These are phyloP conservation scores for Pasiphila rectangulata DNA, from an alignment of 2,888 invertebrate genomes.

Conservation along the genomic window DNA sequence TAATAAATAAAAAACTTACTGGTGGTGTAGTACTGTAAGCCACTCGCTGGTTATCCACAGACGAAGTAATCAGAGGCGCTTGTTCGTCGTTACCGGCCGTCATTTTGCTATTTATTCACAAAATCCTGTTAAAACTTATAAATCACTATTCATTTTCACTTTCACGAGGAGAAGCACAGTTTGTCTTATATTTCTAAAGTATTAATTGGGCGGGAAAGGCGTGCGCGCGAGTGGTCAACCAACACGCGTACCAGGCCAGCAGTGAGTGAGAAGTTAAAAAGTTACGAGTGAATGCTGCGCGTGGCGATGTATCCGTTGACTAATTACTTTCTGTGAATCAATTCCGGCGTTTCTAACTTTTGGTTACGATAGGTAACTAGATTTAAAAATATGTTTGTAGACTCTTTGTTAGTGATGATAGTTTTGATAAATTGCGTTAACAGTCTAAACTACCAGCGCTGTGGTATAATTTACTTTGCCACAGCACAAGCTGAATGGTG, in stretches of 20 bases:
- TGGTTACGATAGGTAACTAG: conserved; percentile 15
- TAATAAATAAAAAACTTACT: conserved; percentile 43
- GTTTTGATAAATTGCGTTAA: conserved; percentile 18
- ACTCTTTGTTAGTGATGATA: conserved; percentile 9
- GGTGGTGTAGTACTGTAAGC: conserved; percentile 62
- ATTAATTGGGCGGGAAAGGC: conserved; percentile 11
- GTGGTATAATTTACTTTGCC: too few relatives aligned
- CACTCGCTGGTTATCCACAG: conserved; percentile 70
- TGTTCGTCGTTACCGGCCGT: conserved; percentile 73
- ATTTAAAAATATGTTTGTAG: conserved; percentile 22
- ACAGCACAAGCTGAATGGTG: too few relatives aligned
- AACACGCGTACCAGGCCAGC: conserved; percentile 7
- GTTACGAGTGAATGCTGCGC: conserved; percentile 13
- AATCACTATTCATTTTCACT: conserved; percentile 44
- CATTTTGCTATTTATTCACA: conserved; percentile 49
- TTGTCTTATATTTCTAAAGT: neutral
- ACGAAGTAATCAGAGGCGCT: conserved; percentile 71
- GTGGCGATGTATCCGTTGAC: conserved; percentile 21
- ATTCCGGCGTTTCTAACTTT: conserved; percentile 14
- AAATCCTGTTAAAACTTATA: conserved; percentile 19
- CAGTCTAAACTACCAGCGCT: too few relatives aligned
- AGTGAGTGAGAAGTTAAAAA: neutral
- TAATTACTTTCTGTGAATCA: conserved; percentile 31
- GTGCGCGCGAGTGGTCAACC: conserved; percentile 11
- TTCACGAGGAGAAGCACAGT: conserved; percentile 22